Evolutionary conservation across 2,113 vertebrate species (phyloP), one percentile per base, ranked within the genome.

Genomic region (Petrocephalus zakoni): DNA sequence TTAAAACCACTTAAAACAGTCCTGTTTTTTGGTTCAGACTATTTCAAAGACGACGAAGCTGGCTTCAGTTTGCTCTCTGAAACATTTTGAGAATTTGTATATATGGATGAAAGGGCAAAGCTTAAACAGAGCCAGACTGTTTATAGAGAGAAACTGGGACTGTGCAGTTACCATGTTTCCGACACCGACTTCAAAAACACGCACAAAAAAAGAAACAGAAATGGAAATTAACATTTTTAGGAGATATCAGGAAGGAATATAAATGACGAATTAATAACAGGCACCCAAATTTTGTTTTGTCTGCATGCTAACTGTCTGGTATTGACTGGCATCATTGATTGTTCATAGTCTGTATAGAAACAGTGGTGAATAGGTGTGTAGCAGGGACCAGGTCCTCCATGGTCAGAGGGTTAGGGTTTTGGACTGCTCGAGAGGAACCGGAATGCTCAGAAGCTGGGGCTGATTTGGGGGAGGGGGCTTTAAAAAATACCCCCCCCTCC

Each of bases 71-170:
- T 78, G 34, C 72, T 78, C 72, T 78, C 72, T 6, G 15, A 78
- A 78, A 75, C 68, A 15, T 75, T 75, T 75, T 37, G 68, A 75
- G 68, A 75, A 78, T 78, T 78, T 78, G 72, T 78, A 42, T 37
- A 78, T 78, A 78, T 78, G 34, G 34, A 78, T 19, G 29, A 68
- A 78, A 42, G 5, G 37, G 34, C 13, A 42, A 78, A 78, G 17
- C 37, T 4, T 42, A 78, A 78, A 42, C 34, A 78, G 34, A 19
- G 2, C 72, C 29, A 78, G 34, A 78, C 72, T 78, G 72, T 78
- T 78, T 78, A 78, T 5, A 78, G 72, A 42, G 34, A 19, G 19
- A 78, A 78, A 19, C 72, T 19, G 17, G 72, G 34, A 5, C 13
- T n/a, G 37, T 78, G 37, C 34, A 17, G 37, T 42, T 19, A 19